These are phyloP conservation scores for Eonycteris spelaea DNA, from an alignment of 2,113 vertebrate genomes.

Conservation along the genomic window DNA sequence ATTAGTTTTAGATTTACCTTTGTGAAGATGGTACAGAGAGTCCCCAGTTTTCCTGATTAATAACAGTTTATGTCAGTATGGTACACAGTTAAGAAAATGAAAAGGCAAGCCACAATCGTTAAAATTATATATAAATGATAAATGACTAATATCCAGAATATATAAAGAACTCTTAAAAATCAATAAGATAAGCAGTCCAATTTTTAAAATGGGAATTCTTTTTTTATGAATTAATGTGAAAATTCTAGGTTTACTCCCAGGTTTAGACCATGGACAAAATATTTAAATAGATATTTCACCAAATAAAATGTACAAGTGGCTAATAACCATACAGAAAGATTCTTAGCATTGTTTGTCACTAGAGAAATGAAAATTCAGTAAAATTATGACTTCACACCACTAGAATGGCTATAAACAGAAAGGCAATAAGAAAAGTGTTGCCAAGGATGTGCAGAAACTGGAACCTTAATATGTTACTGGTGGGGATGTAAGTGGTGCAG, in stretches of 20 bases:
- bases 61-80: neutral
- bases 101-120: neutral
- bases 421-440: neutral
- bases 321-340: neutral
- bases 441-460: neutral
- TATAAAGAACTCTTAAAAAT: neutral
- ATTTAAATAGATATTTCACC: neutral
- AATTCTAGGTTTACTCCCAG: neutral
- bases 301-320: neutral
- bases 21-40: neutral
- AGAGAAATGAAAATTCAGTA: neutral
- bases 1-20: neutral
- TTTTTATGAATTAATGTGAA: neutral
- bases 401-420: neutral
- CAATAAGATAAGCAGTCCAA: neutral
- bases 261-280: neutral
- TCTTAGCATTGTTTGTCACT: neutral
- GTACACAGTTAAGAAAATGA: neutral
- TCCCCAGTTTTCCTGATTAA: neutral
- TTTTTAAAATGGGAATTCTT: neutral
- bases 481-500: neutral
- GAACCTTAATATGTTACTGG: neutral
- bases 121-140: neutral
- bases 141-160: neutral
- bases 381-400: neutral